Evolutionary conservation across 2,113 vertebrate species (phyloP), one percentile per base, ranked within the genome.

Genomic region (Crocuta crocuta): DNA sequence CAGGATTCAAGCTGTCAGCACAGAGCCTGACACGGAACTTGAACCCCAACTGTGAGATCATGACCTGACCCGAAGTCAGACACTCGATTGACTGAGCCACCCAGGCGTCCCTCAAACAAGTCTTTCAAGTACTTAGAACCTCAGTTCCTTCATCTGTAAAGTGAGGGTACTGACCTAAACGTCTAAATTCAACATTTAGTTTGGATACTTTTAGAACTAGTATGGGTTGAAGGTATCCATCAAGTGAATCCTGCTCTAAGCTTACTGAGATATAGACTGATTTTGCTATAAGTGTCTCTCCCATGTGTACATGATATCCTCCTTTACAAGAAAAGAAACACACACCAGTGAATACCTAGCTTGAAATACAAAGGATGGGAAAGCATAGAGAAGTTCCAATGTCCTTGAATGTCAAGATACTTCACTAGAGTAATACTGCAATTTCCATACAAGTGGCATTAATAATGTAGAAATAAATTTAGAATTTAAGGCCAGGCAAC

Each of bases 401-500:
- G 84, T 89, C 61, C 50, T 81, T 45, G 3, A 45, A 31, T 53
- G 76, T 63, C 68, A 89, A 95, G 73, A 31, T 66, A 73, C 10
- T 84, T 87, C 7, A 0, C 0, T 45, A 63, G 66, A 70, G 45
- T 26, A 88, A 66, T 31, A 16, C 15, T 45, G 24, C 24, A 61
- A 80, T 83, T 97, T 91, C 43, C 35, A 23, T 23, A 39, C 9
- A 95, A 53, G 70, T 61, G 50, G 1, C 10, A 79, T 48, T 94
- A 97, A 76, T 33, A 80, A 19, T 3, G 50, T 0, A 81, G 12
- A 95, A 55, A 39, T 88, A 23, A 83, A 91, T 95, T 97, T 80
- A 61, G 26, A 93, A 81, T 2, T 43, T 61, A 55, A 55, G 39
- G 71, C 53, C 31, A 66, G 15, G 35, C 5, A 65, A 66, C 31